phyloP scores from a whole-genome alignment of 2,888 invertebrate species.

The Seira ritae region DNA sequence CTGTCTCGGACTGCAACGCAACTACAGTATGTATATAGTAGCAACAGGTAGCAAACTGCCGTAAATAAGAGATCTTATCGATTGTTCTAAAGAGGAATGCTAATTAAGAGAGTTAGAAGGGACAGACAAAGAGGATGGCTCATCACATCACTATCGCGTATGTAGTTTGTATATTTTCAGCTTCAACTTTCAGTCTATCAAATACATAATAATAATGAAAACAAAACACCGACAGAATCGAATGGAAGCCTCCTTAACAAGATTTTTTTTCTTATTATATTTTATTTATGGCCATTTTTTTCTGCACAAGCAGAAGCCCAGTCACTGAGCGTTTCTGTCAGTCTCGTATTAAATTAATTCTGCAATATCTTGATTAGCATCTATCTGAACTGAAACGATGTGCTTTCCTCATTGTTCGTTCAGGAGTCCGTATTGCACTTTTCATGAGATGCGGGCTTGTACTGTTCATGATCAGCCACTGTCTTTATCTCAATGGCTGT shows the following conservation, averaged over 20 bases:
- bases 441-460: constrained; percentile 7
- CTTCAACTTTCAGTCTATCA: no score
- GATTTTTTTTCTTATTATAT: background rate
- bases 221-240: background rate
- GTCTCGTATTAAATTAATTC: constrained; percentile 26
- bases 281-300: background rate
- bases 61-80: constrained; percentile 56
- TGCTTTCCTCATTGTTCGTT: no score
- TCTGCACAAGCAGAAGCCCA: background rate
- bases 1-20: constrained; percentile 28
- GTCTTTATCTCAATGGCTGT: constrained; percentile 42
- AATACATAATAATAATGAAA: no score
- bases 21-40: no score
- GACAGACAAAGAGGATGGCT: background rate
- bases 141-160: background rate
- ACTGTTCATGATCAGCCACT: constrained; percentile 39
- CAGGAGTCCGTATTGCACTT: constrained; percentile 15
- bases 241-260: background rate
- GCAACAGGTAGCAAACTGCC: constrained; percentile 52
- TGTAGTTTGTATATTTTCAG: background rate
- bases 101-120: constrained; percentile 39
- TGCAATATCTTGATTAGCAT: constrained; percentile 22
- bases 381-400: no score
- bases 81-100: constrained; percentile 49
- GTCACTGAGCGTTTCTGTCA: background rate